A percentile compares a stretch with the other conserved stretches of the same genome.
phyloP scores from a whole-genome alignment of 2,888 invertebrate species.

The Alsophila aescularia region DNA sequence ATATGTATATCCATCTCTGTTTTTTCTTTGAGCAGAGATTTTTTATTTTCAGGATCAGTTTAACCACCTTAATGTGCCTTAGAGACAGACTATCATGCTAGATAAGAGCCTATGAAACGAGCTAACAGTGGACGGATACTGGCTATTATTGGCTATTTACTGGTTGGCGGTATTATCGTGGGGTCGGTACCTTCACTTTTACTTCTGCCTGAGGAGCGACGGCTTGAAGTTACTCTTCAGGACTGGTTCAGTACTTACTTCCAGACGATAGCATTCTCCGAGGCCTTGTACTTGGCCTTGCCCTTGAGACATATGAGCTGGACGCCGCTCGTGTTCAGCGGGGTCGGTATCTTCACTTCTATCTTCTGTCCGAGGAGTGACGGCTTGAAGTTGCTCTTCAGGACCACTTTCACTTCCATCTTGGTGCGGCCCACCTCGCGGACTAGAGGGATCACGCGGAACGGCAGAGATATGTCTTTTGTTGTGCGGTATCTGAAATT shows the following conservation, averaged over 20 bases:
- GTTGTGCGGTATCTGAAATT: constrained; percentile 96
- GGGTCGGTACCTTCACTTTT: too few species aligned
- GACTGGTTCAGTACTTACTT: constrained; percentile 90
- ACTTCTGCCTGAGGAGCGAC: constrained; percentile 86
- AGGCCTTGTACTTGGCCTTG: constrained; percentile 99
- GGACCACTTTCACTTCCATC: constrained; percentile 99
- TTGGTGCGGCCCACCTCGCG: constrained; percentile 99
- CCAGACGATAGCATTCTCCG: constrained; percentile 99
- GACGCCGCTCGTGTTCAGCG: constrained; percentile 99
- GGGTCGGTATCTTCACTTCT: constrained; percentile 99
- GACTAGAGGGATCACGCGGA: constrained; percentile 99
- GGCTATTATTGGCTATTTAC: too few species aligned
- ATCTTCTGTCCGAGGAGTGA: constrained; percentile 99
- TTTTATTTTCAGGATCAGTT: too few species aligned
- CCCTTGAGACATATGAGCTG: constrained; percentile 99
- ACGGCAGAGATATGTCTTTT: constrained; percentile 99
- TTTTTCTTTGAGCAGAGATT: too few species aligned
- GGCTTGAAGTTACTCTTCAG: constrained; percentile 99
- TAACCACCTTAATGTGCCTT: too few species aligned
- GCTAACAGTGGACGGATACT: too few species aligned
- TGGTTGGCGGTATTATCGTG: too few species aligned
- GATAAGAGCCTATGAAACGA: too few species aligned
- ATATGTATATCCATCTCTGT: too few species aligned
- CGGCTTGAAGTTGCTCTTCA: constrained; percentile 99
- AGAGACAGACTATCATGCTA: too few species aligned